Conservation (phyloP, 1,140 invertebrate genomes). For the Sarcophaga peregrina region DNA sequence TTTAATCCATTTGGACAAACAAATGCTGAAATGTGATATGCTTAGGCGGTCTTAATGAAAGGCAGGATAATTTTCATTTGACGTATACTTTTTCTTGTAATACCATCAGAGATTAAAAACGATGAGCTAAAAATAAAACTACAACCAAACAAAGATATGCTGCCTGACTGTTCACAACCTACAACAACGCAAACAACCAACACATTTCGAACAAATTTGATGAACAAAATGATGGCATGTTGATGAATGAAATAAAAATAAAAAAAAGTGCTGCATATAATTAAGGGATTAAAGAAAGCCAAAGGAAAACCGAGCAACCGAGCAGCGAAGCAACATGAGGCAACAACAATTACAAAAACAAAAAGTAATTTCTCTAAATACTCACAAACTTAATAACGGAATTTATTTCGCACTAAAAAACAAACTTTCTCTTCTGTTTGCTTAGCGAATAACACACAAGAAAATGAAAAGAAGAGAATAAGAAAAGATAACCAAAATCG, state of each 20-base stretch:
- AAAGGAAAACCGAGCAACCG: neutral
- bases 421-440: neutral
- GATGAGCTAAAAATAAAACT: neutral
- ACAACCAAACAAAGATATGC: neutral
- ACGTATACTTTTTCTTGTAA: neutral
- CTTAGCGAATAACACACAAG: too few relatives aligned
- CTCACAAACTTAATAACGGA: neutral
- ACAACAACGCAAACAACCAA: too few relatives aligned
- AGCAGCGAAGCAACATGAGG: too few relatives aligned
- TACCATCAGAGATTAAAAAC: neutral
- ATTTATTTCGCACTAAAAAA: conserved; percentile 6
- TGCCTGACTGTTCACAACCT: too few relatives aligned
- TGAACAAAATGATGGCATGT: too few relatives aligned
- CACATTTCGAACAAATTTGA: too few relatives aligned
- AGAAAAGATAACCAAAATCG: too few relatives aligned
- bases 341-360: neutral
- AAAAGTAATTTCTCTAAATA: neutral
- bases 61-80: neutral
- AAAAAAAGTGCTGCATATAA: neutral
- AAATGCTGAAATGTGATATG: neutral
- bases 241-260: too few relatives aligned
- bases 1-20: neutral
- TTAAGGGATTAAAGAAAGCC: neutral
- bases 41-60: neutral
- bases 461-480: too few relatives aligned